phyloP scores from a whole-genome alignment of 1,140 invertebrate species.

The Pseudobourletiella spinata region DNA sequence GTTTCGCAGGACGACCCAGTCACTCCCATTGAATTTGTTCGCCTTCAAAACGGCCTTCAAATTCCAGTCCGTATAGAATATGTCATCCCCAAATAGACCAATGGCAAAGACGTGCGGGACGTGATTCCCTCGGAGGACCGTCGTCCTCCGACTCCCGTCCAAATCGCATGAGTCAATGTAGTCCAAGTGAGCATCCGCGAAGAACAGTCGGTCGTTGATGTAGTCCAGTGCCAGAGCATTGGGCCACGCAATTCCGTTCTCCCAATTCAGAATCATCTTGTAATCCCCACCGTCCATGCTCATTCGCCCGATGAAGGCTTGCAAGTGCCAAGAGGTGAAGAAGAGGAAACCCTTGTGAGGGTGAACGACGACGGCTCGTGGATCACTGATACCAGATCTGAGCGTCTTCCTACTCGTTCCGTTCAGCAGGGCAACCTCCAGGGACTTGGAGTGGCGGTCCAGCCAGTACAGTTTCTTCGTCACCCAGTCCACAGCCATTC shows the following conservation, averaged over 20 bases:
- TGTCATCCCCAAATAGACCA: slow-evolving; percentile 82
- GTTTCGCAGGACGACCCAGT: slow-evolving; percentile 60
- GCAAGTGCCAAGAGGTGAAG: slow-evolving; percentile 90
- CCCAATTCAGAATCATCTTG: slow-evolving; percentile 77
- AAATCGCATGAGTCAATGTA: slow-evolving; percentile 91
- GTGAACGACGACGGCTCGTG: slow-evolving; percentile 86
- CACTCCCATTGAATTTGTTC: slow-evolving; percentile 73
- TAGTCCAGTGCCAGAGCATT: slow-evolving; percentile 96
- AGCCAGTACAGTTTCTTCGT: slow-evolving; percentile 94
- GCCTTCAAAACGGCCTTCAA: slow-evolving; percentile 74
- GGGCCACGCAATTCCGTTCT: slow-evolving; percentile 94
- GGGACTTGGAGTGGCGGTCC: slow-evolving; percentile 87
- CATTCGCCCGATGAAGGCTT: slow-evolving; percentile 94
- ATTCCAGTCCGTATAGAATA: slow-evolving; percentile 99
- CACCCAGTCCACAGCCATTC: slow-evolving; percentile 95
- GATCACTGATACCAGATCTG: slow-evolving; percentile 77
- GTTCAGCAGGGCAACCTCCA: slow-evolving; percentile 83
- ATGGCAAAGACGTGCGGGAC: slow-evolving; percentile 93
- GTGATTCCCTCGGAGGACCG: slow-evolving; percentile 63
- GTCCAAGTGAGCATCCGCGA: slow-evolving; percentile 97
- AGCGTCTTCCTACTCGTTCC: slow-evolving; percentile 84
- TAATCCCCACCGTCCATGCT: slow-evolving; percentile 94
- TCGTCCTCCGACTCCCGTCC: slow-evolving; percentile 73
- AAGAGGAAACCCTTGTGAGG: slow-evolving; percentile 89
- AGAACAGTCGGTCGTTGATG: slow-evolving; percentile 88